A percentile compares a stretch with the other conserved stretches of the same genome.
Conservation (phyloP, 1,140 invertebrate species). For the Euura saliciscinereae region DNA sequence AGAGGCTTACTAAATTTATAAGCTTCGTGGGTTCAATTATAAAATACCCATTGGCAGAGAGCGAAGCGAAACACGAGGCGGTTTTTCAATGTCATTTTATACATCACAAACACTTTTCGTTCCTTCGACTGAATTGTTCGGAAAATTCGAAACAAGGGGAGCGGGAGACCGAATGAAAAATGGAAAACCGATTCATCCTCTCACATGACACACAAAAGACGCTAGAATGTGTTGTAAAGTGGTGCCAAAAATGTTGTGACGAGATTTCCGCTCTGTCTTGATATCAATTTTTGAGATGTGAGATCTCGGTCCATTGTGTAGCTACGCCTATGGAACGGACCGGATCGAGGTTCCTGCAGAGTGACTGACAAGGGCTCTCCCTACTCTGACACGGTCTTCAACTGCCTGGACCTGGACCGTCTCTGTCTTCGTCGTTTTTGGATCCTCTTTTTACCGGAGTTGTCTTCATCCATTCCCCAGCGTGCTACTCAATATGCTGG, state of each 20-base stretch:
- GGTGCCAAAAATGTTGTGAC: too few species aligned
- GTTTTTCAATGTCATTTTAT: constrained; percentile 14
- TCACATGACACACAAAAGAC: too few species aligned
- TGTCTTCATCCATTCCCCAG: constrained; percentile 43
- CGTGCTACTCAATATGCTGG: constrained; percentile 46
- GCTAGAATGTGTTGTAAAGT: too few species aligned
- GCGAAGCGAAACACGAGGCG: not conserved
- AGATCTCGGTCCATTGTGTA: not conserved
- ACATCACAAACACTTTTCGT: constrained; percentile 10
- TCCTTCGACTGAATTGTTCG: not conserved
- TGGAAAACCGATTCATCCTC: too few species aligned
- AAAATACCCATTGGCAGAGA: constrained; percentile 7
- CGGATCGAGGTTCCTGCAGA: constrained; percentile 30
- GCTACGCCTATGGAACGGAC: not conserved
- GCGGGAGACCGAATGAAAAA: too few species aligned
- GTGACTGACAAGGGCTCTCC: constrained; percentile 41
- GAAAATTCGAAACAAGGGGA: not conserved
- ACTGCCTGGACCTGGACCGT: constrained; percentile 10
- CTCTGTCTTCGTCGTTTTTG: not conserved
- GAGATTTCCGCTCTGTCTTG: too few species aligned
- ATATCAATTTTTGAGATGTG: not conserved
- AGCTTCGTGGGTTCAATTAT: not conserved
- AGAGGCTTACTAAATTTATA: not conserved
- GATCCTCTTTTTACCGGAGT: constrained; percentile 32
- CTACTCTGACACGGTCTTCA: constrained; percentile 23